These are phyloP conservation scores for Haliclona indistincta DNA, from an alignment of 37 sponge, comb jelly and placozoan genomes.

Conservation along the genomic window DNA sequence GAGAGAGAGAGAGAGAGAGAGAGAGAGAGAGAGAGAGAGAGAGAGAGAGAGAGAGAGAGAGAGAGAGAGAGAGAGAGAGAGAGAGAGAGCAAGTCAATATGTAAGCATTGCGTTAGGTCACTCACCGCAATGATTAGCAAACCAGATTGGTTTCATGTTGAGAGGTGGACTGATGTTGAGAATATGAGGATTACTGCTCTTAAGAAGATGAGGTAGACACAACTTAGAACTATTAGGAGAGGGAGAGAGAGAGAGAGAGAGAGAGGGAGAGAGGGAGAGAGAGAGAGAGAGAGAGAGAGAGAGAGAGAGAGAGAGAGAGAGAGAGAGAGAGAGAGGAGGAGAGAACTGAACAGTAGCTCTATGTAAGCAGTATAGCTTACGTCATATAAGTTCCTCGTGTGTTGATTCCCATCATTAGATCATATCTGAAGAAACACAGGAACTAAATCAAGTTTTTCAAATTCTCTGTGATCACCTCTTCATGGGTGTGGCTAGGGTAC, in stretches of 20 bases:
- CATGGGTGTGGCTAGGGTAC: constrained; percentile 90
- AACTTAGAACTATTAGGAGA: constrained; percentile 75
- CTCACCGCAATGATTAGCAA: constrained; percentile 90
- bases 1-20: constrained; percentile 8
- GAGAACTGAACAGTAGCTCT: too few species aligned
- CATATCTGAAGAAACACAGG: constrained; percentile 67
- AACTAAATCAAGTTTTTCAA: neutral
- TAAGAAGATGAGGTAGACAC: constrained; percentile 91
- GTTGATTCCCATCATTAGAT: constrained; percentile 98
- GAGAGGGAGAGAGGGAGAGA: too few species aligned
- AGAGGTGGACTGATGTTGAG: constrained; percentile 98
- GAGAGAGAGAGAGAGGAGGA: constrained; percentile 7
- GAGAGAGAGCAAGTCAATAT: constrained; percentile 1
- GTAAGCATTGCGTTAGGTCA: too few species aligned
- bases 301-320: constrained; percentile 20
- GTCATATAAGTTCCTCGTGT: constrained; percentile 89
- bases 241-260: too few species aligned
- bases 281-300: neutral
- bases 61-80: neutral
- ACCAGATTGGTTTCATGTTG: constrained; percentile 94
- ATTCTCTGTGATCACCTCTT: constrained; percentile 55
- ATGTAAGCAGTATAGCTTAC: too few species aligned
- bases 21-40: constrained; percentile 23
- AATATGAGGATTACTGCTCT: constrained; percentile 94
- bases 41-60: constrained; percentile 7